Evolutionary conservation across 2,797 vertebrate genomes (phyloP), one percentile per base, ranked within the genome.

Genomic region (Acridotheres tristis): DNA sequence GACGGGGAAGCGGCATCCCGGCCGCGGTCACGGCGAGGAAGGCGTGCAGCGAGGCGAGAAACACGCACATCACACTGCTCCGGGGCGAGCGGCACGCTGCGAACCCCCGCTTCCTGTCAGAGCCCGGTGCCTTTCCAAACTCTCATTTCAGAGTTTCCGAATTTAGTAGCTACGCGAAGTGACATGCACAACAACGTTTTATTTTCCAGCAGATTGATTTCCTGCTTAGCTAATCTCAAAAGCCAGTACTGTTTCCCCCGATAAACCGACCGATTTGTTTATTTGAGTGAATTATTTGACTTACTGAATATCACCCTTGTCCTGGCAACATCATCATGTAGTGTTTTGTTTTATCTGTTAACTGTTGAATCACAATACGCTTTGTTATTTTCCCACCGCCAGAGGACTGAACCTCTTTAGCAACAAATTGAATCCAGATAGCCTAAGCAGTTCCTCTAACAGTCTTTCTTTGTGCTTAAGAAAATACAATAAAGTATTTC

Each of bases 1-100:
- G 59, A 2, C 0, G 22, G 7, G 38, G 51, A 5, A 48, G 42
- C 16, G 38, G 4, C 32, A 0, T 1, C 66, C 50, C 3, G 1
- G 54, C 16, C 7, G 22, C 3, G 1, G 10, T 11, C 17, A 13
- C 23, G 10, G 40, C 11, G 0, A 9, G 1, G 1, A 8, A 21
- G 2, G 13, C 30, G 6, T 13, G 3, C 4, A 2, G 47, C 14
- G 18, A 6, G 38, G 62, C 10, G 1, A 69, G 15, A 9, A 38
- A 32, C 1, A 25, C 32, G 9, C 36, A 4, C 34, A 32, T 10
- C 34, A 9, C 9, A 8, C 5, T 1, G 8, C 38, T 9, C 5
- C 8, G 16, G 29, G 16, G 15, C 1, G 3, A 22, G 48, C 1
- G 5, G 29, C 66, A 2, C 53, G 3, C 50, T 3, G 20, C 6